Conservation (phyloP, 2,113 vertebrate species). For the Alces alces region DNA sequence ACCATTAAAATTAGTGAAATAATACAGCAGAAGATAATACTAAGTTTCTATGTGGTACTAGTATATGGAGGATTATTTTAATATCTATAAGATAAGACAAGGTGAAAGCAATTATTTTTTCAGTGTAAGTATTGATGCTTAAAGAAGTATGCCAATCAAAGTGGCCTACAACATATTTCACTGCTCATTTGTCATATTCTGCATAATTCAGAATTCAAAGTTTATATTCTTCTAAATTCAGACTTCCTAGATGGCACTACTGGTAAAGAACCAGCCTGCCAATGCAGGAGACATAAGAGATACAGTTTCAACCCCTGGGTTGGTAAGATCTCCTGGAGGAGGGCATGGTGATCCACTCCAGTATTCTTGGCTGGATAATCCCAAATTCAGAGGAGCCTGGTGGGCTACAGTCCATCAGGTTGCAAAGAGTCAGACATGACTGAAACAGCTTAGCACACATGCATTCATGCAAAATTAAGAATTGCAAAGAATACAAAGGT, state of each 20-base stretch:
- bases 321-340: neutral
- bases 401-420: neutral
- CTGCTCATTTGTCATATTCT: neutral
- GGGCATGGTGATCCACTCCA: neutral
- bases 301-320: neutral
- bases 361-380: neutral
- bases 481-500: neutral
- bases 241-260: neutral
- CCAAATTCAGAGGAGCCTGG: neutral
- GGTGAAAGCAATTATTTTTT: neutral
- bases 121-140: neutral
- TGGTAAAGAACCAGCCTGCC: neutral
- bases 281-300: neutral
- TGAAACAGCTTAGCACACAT: neutral
- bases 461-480: neutral
- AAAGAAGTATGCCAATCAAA: neutral
- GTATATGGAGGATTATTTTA: neutral
- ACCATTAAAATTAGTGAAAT: neutral
- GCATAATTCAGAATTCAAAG: neutral
- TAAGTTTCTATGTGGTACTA: neutral
- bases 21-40: neutral
- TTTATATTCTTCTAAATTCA: neutral
- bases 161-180: neutral
- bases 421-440: neutral
- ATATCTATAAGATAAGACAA: neutral